Evolutionary conservation across 2,888 invertebrate genomes (phyloP).

Genomic region (Erynnis tages): DNA sequence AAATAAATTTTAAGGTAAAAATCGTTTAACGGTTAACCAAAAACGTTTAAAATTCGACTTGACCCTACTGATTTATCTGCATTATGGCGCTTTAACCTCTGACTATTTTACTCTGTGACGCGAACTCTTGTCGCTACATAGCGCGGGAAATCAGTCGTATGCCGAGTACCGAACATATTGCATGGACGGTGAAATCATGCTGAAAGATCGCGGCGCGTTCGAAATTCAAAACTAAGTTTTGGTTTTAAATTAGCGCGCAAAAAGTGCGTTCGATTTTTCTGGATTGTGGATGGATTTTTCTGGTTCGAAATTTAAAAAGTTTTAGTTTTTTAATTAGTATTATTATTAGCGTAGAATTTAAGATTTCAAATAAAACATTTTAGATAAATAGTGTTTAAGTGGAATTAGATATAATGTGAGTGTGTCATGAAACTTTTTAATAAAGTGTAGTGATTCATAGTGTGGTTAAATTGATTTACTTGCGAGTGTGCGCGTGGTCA

Average conservation of each 20-base stretch:
- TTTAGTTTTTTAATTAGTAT: no score
- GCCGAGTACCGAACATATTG: slow-evolving; percentile 35
- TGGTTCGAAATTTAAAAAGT: not conserved
- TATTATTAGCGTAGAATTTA: no score
- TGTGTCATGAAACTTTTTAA: no score
- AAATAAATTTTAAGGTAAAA: no score
- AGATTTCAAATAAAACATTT: no score
- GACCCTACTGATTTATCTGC: not conserved
- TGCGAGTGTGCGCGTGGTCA: no score
- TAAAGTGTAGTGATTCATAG: no score
- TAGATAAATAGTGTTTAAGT: no score
- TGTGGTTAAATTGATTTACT: no score
- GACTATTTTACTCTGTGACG: slow-evolving; percentile 34
- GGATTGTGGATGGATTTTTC: no score
- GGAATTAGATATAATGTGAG: no score
- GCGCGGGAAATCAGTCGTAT: slow-evolving; percentile 41
- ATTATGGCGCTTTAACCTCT: slow-evolving; percentile 1
- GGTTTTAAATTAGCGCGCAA: not conserved
- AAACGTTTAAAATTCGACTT: not conserved
- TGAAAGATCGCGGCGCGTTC: slow-evolving; percentile 3
- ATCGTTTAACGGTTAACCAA: no score
- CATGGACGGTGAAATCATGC: slow-evolving; percentile 31
- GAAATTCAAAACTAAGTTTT: slow-evolving; percentile 17
- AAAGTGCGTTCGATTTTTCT: not conserved
- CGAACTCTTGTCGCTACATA: slow-evolving; percentile 33